These are phyloP conservation scores for Pyrocephalus nanus DNA, from an alignment of 2,797 vertebrate species.

Conservation along the genomic window DNA sequence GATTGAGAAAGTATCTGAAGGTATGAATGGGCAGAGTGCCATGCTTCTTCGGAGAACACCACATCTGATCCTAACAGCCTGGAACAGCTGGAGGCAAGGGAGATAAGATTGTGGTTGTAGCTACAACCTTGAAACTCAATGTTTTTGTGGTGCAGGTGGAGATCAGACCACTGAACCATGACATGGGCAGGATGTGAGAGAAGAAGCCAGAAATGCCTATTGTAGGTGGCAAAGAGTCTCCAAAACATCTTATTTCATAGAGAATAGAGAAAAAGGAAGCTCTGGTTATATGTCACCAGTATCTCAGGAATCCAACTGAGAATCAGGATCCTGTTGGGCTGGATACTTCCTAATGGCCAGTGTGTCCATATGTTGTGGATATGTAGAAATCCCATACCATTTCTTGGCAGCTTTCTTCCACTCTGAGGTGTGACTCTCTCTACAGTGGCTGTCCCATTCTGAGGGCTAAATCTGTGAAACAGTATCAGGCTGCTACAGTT, in stretches of 20 bases:
- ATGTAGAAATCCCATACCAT: background rate
- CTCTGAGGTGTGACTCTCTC: background rate
- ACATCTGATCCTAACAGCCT: background rate
- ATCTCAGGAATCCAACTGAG: background rate
- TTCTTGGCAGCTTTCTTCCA: background rate
- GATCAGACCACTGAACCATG: background rate
- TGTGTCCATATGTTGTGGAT: background rate
- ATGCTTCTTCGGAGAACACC: background rate
- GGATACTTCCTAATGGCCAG: background rate
- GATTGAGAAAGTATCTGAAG: background rate
- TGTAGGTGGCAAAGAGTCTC: background rate
- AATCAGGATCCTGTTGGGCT: background rate
- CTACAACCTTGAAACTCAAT: background rate
- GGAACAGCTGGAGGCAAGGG: background rate
- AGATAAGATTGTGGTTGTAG: background rate
- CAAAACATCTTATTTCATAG: background rate
- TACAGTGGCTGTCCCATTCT: background rate
- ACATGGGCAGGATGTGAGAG: background rate
- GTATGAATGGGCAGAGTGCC: background rate
- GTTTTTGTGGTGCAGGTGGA: background rate
- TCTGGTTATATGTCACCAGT: background rate
- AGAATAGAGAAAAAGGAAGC: background rate
- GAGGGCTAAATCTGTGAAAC: background rate
- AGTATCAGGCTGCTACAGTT: background rate
- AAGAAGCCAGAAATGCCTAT: background rate